Conservation (phyloP, 2,113 vertebrate species). For the Microtus oregoni region DNA sequence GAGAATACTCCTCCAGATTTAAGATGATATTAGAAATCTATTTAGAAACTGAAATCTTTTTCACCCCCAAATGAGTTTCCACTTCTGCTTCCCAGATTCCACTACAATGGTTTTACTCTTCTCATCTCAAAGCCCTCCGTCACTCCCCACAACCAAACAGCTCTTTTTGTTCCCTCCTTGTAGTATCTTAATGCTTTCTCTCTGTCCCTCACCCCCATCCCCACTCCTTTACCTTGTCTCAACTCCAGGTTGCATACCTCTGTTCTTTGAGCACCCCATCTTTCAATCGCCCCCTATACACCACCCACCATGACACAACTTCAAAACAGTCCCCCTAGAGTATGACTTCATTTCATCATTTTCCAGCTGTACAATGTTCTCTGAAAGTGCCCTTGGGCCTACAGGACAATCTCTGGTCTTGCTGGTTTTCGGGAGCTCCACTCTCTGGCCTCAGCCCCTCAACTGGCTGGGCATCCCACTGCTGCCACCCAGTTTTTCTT, state of each 20-base stretch:
- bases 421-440: fast-evolving
- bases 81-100: neutral
- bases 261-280: neutral
- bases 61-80: neutral
- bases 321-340: neutral
- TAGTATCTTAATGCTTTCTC: neutral
- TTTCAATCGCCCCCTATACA: neutral
- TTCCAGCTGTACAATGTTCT: neutral
- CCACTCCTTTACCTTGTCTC: neutral
- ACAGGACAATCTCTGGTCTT: neutral
- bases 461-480: neutral
- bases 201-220: neutral
- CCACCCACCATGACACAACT: neutral
- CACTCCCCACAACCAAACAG: neutral
- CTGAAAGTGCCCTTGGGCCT: neutral
- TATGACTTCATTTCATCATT: neutral
- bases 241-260: neutral
- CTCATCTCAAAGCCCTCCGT: fast-evolving
- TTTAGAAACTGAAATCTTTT: conserved; percentile 21
- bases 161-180: neutral
- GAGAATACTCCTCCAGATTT: neutral
- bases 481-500: neutral
- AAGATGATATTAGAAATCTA: neutral
- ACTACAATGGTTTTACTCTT: neutral
- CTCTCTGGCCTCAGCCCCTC: fast-evolving